Conservation (phyloP, 2,113 vertebrate genomes). For the Aegotheles bennettii region DNA sequence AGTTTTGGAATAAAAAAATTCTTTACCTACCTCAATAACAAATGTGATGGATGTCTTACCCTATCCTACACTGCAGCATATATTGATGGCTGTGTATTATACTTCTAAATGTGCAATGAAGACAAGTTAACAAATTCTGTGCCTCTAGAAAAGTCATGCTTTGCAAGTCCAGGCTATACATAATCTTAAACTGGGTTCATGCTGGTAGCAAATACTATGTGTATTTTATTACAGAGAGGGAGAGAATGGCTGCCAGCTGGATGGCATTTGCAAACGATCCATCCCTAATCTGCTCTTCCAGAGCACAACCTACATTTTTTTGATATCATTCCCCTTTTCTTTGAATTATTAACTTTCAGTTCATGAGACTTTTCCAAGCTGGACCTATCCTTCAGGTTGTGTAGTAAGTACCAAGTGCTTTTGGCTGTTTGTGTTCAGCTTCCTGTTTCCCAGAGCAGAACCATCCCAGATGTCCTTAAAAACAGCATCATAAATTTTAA, state of each 20-base stretch:
- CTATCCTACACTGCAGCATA: background rate
- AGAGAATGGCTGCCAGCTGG: background rate
- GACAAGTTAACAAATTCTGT: background rate
- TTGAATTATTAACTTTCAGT: background rate
- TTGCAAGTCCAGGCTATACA: background rate
- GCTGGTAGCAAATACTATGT: background rate
- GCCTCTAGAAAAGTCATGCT: background rate
- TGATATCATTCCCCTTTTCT: background rate
- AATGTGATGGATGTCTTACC: background rate
- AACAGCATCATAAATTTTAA: background rate
- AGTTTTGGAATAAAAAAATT: background rate
- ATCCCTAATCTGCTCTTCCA: slow-evolving; percentile 2
- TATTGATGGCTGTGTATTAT: background rate
- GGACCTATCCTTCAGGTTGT: background rate
- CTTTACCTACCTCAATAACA: background rate
- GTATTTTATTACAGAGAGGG: background rate
- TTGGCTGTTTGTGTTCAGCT: background rate
- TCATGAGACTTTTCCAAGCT: background rate
- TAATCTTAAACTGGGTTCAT: background rate
- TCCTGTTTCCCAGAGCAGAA: background rate
- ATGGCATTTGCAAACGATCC: background rate
- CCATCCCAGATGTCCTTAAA: background rate
- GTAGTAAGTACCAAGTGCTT: background rate
- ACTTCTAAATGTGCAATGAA: background rate
- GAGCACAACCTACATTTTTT: background rate